Conservation (phyloP, 2,113 vertebrate species). For the Poeciliopsis retropinna region DNA sequence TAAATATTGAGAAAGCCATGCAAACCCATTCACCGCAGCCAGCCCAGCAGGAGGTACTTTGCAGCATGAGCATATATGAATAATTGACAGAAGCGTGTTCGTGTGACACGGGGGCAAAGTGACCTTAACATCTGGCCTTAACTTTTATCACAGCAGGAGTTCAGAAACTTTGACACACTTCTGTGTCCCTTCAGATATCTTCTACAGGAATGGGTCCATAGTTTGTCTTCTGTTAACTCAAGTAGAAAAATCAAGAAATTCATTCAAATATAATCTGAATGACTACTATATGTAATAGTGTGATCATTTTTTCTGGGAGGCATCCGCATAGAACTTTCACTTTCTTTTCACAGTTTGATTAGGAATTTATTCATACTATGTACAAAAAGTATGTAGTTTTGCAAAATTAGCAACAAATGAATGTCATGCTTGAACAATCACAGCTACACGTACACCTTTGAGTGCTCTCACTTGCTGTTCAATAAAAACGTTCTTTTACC, state of each 20-base stretch:
- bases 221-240: no score
- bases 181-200: no score
- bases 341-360: neutral
- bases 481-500: neutral
- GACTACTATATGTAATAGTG: no score
- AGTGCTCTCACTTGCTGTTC: neutral
- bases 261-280: no score
- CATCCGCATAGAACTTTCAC: no score
- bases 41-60: conserved; percentile 41
- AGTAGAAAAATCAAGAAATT: no score
- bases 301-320: no score
- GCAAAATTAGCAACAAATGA: neutral
- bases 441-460: neutral
- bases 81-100: conserved; percentile 58
- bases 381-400: neutral
- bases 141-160: conserved; percentile 50
- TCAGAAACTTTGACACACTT: conserved; percentile 30
- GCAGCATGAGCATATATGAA: conserved; percentile 40
- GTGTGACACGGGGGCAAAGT: conserved; percentile 29
- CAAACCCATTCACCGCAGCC: conserved; percentile 13
- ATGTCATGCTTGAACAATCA: neutral
- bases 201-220: no score
- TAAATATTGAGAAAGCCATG: neutral
- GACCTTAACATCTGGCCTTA: conserved; percentile 56
- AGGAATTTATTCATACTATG: neutral